Evolutionary conservation across 2,113 vertebrate species (phyloP).

Genomic region (Sarotherodon lohbergeri): DNA sequence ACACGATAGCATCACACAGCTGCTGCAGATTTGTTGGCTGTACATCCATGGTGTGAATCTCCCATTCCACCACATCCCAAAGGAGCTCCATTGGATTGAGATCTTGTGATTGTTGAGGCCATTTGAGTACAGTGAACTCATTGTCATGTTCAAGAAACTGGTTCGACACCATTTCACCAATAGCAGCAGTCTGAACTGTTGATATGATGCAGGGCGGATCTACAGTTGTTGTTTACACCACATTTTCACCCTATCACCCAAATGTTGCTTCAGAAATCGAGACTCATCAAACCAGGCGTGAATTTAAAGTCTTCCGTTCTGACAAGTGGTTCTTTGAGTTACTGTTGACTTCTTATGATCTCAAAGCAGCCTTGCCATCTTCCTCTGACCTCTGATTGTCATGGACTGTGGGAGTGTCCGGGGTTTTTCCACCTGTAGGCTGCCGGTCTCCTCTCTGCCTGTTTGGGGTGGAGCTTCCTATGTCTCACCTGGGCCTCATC

Average conservation of each 20-base stretch:
- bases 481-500: neutral
- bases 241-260: neutral
- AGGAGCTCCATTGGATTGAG: neutral
- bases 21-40: neutral
- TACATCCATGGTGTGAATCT: neutral
- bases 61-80: neutral
- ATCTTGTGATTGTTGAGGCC: neutral
- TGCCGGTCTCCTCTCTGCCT: neutral
- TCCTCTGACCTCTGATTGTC: neutral
- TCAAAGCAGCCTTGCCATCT: neutral
- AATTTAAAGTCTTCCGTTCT: neutral
- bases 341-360: neutral
- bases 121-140: neutral
- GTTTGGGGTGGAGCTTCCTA: neutral
- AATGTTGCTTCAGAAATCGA: neutral
- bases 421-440: neutral
- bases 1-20: neutral
- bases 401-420: neutral
- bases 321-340: neutral
- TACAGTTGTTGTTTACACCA: neutral
- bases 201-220: neutral
- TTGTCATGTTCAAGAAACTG: neutral
- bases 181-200: neutral
- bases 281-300: neutral
- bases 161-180: neutral